These are phyloP conservation scores for Chauna torquata DNA, from an alignment of 2,113 vertebrate species.

Conservation along the genomic window DNA sequence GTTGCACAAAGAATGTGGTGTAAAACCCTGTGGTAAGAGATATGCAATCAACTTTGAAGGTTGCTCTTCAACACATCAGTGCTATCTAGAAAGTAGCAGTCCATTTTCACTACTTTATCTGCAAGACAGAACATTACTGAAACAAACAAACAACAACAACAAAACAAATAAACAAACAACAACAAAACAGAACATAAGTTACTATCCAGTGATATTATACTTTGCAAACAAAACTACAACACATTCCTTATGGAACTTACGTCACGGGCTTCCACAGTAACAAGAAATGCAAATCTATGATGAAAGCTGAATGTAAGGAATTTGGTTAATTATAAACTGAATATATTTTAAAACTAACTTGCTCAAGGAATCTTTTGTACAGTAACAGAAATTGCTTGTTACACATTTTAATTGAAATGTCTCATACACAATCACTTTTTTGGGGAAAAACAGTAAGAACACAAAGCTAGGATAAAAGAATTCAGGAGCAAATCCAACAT, in stretches of 20 bases:
- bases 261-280: background rate
- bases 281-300: background rate
- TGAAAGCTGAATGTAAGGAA: background rate
- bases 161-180: background rate
- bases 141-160: background rate
- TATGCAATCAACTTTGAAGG: background rate
- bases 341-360: background rate
- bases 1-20: background rate
- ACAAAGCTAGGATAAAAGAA: background rate
- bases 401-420: background rate
- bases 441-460: background rate
- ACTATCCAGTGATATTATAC: background rate
- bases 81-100: background rate
- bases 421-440: background rate
- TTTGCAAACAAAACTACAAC: background rate
- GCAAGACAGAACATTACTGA: background rate
- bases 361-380: background rate
- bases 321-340: constrained; percentile 37
- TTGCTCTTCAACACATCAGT: background rate
- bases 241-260: background rate
- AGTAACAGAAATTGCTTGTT: background rate
- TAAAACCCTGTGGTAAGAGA: background rate
- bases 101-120: background rate
- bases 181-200: background rate
- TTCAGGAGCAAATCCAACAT: background rate